Evolutionary conservation across 2,888 invertebrate genomes (phyloP).

Genomic region (Chydorus sphaericus): DNA sequence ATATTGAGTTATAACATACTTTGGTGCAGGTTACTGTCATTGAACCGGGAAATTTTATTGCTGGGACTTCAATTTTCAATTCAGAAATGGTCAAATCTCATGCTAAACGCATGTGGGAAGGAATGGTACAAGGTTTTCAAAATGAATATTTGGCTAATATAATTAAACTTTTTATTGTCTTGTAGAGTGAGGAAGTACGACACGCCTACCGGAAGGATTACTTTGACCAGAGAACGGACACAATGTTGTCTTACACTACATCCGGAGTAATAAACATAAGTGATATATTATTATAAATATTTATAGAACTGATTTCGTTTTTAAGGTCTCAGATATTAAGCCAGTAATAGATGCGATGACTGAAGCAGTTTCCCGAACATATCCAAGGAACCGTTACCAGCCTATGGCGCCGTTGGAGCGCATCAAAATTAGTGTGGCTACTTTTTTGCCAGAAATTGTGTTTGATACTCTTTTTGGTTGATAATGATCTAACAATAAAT

Average conservation of each 20-base stretch:
- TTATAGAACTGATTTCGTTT: background rate
- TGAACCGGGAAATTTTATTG: constrained; percentile 69
- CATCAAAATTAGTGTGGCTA: constrained; percentile 60
- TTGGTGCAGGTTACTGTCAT: constrained; percentile 54
- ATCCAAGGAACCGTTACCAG: constrained; percentile 68
- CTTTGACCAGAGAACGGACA: constrained; percentile 62
- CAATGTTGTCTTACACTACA: constrained; percentile 62
- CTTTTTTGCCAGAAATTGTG: constrained; percentile 62
- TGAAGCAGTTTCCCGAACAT: constrained; percentile 63
- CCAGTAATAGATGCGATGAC: constrained; percentile 53
- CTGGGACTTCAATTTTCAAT: constrained; percentile 35
- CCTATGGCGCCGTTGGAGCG: constrained; percentile 65
- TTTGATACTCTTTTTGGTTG: constrained; percentile 57
- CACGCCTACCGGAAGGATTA: constrained; percentile 66
- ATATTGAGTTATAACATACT: constrained; percentile 51
- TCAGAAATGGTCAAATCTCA: constrained; percentile 29
- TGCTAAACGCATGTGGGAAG: constrained; percentile 69
- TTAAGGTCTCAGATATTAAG: constrained; percentile 54
- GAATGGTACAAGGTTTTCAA: constrained; percentile 30
- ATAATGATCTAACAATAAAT: too few species aligned
- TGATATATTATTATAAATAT: background rate
- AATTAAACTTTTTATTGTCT: too few species aligned
- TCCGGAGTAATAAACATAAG: constrained; percentile 42
- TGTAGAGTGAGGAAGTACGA: constrained; percentile 52
- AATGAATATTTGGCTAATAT: background rate